Conservation (phyloP, 2,797 vertebrate genomes). For the Pseudotriccus pelzelni region DNA sequence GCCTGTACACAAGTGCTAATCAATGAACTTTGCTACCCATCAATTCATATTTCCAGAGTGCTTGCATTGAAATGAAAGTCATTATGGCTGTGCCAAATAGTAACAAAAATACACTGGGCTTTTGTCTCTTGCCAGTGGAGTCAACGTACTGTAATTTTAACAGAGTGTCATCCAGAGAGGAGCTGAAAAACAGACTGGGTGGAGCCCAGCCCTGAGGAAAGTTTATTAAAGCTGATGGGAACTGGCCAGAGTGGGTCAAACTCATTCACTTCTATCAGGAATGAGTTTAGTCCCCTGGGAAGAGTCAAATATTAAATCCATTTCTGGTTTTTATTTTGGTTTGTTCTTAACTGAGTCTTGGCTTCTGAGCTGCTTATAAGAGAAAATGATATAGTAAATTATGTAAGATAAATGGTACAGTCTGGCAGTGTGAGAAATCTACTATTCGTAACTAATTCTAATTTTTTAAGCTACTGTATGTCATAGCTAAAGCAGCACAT, state of each 20-base stretch:
- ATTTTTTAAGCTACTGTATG: constrained; percentile 61
- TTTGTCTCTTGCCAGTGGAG: constrained; percentile 17
- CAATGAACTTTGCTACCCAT: constrained; percentile 36
- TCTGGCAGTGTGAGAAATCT: constrained; percentile 58
- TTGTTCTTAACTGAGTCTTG: constrained; percentile 3
- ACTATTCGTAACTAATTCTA: constrained; percentile 70
- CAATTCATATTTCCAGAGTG: constrained; percentile 29
- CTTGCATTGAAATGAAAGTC: constrained; percentile 10
- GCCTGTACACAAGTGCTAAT: constrained; percentile 13
- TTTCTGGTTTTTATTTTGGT: constrained; percentile 57
- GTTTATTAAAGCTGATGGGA: constrained; percentile 25
- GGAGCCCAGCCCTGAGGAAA: neutral
- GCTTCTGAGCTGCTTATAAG: constrained; percentile 62
- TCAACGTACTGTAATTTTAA: constrained; percentile 36
- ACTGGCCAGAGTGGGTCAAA: constrained; percentile 24
- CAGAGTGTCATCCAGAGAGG: neutral
- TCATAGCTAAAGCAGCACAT: constrained; percentile 64
- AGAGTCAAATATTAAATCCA: constrained; percentile 51
- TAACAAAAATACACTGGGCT: constrained; percentile 17
- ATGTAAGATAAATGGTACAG: constrained; percentile 46
- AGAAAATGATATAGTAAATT: constrained; percentile 65
- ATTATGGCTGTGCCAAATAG: constrained; percentile 30
- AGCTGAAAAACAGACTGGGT: neutral
- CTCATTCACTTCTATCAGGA: constrained; percentile 12
- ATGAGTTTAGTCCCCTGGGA: neutral